Evolutionary conservation across 2,797 vertebrate genomes (phyloP).

Genomic region (Chiroxiphia lanceolata): DNA sequence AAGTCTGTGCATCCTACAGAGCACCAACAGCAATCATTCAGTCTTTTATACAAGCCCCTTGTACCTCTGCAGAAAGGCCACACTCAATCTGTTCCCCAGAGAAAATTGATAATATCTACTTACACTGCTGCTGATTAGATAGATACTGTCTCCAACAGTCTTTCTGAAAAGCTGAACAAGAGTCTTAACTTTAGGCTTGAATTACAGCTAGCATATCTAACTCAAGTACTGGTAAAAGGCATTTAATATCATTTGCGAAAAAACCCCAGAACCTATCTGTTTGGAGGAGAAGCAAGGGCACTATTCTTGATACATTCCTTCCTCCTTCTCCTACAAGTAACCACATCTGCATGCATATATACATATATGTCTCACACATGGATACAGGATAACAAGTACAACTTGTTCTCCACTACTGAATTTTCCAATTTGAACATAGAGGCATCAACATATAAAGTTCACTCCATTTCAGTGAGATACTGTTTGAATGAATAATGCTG

Average conservation of each 20-base stretch:
- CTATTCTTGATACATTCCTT: neutral
- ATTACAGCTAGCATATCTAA: neutral
- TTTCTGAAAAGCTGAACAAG: neutral
- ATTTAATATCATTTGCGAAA: neutral
- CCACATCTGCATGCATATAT: neutral
- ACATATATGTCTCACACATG: neutral
- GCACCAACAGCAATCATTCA: neutral
- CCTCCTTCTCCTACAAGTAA: neutral
- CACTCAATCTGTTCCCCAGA: neutral
- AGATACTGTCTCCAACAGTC: fast-evolving
- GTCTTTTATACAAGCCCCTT: neutral
- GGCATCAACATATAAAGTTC: neutral
- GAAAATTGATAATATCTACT: neutral
- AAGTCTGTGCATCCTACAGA: neutral
- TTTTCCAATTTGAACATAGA: neutral
- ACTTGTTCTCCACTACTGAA: neutral
- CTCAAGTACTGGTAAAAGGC: neutral
- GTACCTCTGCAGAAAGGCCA: neutral
- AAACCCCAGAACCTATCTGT: fast-evolving
- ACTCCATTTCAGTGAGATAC: neutral
- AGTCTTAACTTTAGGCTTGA: neutral
- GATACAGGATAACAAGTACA: neutral
- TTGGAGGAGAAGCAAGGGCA: fast-evolving
- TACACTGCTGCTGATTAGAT: neutral
- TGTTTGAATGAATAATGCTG: neutral